Percentiles rank a stretch among this genome's conserved stretches.
Evolutionary conservation across 53 echinoderm and acorn worm species (phyloP).

Genomic region (Zoroaster sp.): DNA sequence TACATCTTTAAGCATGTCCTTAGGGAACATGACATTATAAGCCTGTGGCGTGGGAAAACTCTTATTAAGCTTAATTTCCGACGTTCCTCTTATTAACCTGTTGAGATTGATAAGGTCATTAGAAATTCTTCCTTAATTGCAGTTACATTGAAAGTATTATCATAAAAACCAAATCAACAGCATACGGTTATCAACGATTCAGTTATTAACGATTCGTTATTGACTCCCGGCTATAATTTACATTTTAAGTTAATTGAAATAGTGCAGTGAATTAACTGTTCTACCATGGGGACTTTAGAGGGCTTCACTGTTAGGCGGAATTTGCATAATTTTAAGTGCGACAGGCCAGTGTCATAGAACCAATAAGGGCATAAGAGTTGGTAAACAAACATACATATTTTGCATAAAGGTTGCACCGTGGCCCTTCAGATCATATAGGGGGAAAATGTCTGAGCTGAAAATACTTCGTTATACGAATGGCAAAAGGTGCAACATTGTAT

Average conservation of each 20-base stretch:
- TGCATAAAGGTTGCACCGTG: too few species aligned
- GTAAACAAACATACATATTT: too few species aligned
- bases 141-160: too few species aligned
- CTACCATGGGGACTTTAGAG: not conserved
- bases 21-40: not conserved
- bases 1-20: not conserved
- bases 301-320: not conserved
- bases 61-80: too few species aligned
- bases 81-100: not conserved
- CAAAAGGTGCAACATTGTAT: too few species aligned
- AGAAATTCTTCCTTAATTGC: not conserved
- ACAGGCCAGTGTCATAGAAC: not conserved
- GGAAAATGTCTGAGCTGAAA: too few species aligned
- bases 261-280: not conserved
- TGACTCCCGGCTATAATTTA: not conserved
- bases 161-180: not conserved
- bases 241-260: constrained; percentile 2
- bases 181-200: not conserved
- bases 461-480: too few species aligned
- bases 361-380: not conserved
- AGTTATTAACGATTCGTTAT: not conserved
- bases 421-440: too few species aligned
- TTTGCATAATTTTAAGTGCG: not conserved
- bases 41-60: not conserved
- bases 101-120: not conserved